Evolutionary conservation across 2,888 invertebrate genomes (phyloP).

Genomic region (Lithophane ornitopus): DNA sequence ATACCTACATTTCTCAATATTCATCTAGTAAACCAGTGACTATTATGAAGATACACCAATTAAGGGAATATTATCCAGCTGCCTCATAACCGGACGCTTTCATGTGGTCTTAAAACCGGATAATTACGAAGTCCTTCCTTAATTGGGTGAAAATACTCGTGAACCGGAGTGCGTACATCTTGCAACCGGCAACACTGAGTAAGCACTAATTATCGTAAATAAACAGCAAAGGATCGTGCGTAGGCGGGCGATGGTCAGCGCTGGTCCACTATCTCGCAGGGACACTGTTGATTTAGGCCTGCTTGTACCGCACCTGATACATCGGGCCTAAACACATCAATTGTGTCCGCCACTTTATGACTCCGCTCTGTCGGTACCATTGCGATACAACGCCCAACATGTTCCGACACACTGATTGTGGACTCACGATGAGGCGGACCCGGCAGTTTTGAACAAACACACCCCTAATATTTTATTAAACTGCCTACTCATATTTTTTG

Average conservation of each 20-base stretch:
- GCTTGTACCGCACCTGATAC: conserved; percentile 66
- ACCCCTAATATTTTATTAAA: conserved; percentile 15
- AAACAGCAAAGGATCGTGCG: conserved; percentile 35
- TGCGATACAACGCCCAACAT: conserved; percentile 26
- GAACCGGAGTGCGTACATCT: conserved; percentile 34
- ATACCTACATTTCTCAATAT: background rate
- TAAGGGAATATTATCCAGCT: conserved; percentile 15
- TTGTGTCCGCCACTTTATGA: conserved; percentile 65
- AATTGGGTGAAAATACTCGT: conserved; percentile 37
- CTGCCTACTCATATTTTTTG: conserved; percentile 2
- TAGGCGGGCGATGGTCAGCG: conserved; percentile 50
- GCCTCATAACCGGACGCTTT: conserved; percentile 14
- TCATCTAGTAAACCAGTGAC: background rate
- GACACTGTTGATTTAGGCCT: conserved; percentile 70
- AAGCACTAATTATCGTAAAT: conserved; percentile 66
- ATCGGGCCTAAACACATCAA: conserved; percentile 62
- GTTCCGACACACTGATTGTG: conserved; percentile 3
- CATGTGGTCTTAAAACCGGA: conserved; percentile 6
- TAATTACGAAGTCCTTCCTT: conserved; percentile 25
- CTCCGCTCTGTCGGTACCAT: conserved; percentile 10
- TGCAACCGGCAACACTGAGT: conserved; percentile 46
- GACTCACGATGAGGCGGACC: background rate
- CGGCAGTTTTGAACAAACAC: conserved; percentile 18
- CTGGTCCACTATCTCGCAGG: conserved; percentile 55
- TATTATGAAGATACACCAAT: background rate